A percentile compares a stretch with the other conserved stretches of the same genome.
phyloP scores from a whole-genome alignment of 2,797 vertebrate genomes.

The Pelochelys cantorii region DNA sequence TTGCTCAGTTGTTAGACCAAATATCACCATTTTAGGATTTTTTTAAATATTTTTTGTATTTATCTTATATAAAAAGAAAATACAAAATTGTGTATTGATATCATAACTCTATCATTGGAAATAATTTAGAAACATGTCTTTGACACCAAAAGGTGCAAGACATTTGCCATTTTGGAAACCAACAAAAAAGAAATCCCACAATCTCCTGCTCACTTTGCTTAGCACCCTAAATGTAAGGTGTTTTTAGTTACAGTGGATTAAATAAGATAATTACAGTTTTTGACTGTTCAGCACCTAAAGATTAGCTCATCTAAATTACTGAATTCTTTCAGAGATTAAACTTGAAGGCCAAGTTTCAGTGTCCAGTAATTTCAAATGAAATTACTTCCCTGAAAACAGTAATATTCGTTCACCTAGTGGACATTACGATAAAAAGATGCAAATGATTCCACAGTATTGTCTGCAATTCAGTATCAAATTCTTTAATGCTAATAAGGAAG shows the following conservation, averaged over 20 bases:
- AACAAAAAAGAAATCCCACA: too few relatives aligned
- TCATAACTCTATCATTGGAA: not conserved
- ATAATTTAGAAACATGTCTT: not conserved
- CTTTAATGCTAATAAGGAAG: not conserved
- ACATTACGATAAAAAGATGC: not conserved
- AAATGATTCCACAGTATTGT: not conserved
- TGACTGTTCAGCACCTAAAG: not conserved
- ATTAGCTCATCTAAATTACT: fast-evolving
- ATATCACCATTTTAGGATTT: not conserved
- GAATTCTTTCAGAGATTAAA: not conserved
- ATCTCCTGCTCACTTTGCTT: not conserved
- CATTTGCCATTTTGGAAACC: not conserved
- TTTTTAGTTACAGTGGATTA: not conserved
- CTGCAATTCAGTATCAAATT: not conserved
- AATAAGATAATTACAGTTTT: not conserved
- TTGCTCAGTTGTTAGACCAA: not conserved
- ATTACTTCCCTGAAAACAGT: not conserved
- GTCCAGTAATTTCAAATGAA: not conserved
- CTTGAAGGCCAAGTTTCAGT: not conserved
- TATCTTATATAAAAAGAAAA: not conserved
- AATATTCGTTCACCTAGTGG: too few relatives aligned
- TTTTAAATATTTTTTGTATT: not conserved
- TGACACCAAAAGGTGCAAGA: not conserved
- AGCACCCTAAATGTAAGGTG: not conserved
- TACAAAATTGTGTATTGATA: not conserved